Evolutionary conservation across 2,113 vertebrate genomes (phyloP).

Genomic region (Ascaphus truei): DNA sequence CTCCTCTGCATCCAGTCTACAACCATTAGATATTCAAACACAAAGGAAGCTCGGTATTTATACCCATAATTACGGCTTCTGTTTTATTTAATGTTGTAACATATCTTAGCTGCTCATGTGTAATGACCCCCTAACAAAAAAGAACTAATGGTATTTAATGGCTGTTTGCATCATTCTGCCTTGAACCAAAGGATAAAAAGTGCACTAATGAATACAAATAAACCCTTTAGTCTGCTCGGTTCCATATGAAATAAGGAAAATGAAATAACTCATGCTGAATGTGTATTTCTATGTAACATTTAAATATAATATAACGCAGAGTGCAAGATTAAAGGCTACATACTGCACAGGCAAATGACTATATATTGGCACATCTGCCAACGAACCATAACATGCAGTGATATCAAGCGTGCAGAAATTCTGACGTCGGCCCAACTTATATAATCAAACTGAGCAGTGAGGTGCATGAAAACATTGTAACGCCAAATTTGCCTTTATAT

Average conservation of each 20-base stretch:
- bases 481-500: no score
- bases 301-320: neutral
- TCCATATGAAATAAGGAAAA: neutral
- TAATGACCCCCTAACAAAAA: conserved; percentile 30
- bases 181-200: conserved; percentile 15
- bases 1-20: neutral
- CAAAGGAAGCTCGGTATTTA: conserved; percentile 20
- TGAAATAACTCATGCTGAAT: neutral
- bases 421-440: no score
- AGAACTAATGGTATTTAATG: conserved; percentile 24
- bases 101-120: conserved; percentile 28
- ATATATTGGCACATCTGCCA: neutral
- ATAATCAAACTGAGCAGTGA: no score
- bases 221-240: neutral
- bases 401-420: no score
- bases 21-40: neutral
- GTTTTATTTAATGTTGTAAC: conserved; percentile 27
- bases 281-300: neutral
- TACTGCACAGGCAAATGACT: neutral
- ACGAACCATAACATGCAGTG: no score
- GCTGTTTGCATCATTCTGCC: conserved; percentile 17
- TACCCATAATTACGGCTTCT: conserved; percentile 23
- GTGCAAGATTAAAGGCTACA: neutral
- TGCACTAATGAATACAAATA: conserved; percentile 29
- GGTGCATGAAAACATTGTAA: no score